Evolutionary conservation across 2,113 vertebrate genomes (phyloP).

Genomic region (Malurus elegans): DNA sequence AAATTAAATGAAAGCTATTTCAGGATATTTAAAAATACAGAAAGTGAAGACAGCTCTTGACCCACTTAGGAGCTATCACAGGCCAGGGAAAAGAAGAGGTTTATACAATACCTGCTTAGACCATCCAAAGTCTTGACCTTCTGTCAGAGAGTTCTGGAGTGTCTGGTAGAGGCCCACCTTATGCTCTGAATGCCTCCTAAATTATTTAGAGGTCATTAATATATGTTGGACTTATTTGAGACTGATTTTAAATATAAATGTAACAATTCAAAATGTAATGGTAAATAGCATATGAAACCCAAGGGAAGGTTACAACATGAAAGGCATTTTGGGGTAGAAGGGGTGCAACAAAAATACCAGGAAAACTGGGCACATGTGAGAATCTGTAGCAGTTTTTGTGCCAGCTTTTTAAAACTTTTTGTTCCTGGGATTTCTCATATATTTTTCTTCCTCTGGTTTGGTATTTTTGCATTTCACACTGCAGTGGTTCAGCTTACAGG

Average conservation of each 20-base stretch:
- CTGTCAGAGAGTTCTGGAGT: neutral
- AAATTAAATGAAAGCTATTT: neutral
- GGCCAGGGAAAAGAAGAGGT: neutral
- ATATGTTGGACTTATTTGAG: neutral
- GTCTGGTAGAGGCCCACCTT: neutral
- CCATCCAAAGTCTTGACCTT: neutral
- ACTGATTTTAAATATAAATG: conserved; percentile 35
- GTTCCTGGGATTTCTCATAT: neutral
- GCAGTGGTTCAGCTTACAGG: neutral
- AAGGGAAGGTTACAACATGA: neutral
- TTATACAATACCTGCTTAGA: neutral
- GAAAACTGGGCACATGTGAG: neutral
- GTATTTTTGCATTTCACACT: neutral
- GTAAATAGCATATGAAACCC: neutral
- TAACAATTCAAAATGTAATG: neutral
- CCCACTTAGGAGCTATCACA: neutral
- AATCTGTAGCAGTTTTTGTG: neutral
- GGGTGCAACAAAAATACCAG: neutral
- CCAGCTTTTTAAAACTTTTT: neutral
- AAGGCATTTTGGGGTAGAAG: neutral
- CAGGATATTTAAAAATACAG: neutral
- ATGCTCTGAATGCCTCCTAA: neutral
- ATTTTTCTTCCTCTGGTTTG: neutral
- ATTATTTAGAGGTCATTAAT: conserved; percentile 23
- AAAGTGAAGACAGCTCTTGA: neutral